Conservation (phyloP, 2,113 vertebrate species). For the Hemiscyllium ocellatum region DNA sequence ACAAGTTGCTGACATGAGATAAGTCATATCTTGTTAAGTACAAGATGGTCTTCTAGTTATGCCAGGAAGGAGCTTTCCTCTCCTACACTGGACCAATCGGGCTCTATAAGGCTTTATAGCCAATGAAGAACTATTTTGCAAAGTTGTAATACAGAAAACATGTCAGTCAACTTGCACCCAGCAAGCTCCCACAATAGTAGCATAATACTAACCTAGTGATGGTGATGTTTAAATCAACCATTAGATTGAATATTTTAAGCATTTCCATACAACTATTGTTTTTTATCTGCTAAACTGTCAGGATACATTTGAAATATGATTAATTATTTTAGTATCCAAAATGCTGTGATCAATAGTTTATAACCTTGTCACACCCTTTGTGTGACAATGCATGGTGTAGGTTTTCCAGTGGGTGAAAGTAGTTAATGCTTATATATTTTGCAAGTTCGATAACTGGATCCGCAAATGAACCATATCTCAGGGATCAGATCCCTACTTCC, state of each 20-base stretch:
- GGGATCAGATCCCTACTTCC: not conserved
- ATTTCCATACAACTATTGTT: not conserved
- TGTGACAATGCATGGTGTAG: not conserved
- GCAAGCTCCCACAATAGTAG: not conserved
- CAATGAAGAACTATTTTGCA: not conserved
- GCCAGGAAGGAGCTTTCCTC: no score
- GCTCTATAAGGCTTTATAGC: no score
- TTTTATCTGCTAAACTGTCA: not conserved
- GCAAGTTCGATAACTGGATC: not conserved
- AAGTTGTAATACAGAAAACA: not conserved
- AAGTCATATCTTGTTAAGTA: no score
- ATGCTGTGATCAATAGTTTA: not conserved
- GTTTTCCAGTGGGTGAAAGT: not conserved
- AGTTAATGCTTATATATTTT: not conserved
- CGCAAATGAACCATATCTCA: not conserved
- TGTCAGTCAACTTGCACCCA: not conserved
- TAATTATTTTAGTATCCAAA: no score
- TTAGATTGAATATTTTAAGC: not conserved
- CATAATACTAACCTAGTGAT: not conserved
- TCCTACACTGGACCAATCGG: no score
- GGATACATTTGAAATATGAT: not conserved
- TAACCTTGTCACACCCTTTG: not conserved
- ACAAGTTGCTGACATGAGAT: no score
- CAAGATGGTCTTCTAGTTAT: no score
- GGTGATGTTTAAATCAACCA: not conserved